phyloP scores from a whole-genome alignment of 2,797 vertebrate genomes.

The Peromyscus attwateri region DNA sequence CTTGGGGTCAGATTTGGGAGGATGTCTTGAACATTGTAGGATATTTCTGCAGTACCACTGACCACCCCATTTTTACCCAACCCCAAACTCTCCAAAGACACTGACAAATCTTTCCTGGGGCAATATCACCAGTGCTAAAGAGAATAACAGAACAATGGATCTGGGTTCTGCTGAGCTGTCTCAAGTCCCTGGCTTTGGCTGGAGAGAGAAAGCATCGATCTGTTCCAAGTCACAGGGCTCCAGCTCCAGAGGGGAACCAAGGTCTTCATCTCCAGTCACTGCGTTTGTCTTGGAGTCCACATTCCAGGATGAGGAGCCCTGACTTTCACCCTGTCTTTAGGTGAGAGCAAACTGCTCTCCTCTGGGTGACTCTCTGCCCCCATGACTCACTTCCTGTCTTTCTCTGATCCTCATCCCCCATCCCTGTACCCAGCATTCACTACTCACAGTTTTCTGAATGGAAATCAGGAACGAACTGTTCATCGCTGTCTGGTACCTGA shows the following conservation, averaged over 20 bases:
- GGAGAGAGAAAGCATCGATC: neutral
- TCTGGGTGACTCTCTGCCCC: neutral
- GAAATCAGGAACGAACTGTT: conserved; percentile 98
- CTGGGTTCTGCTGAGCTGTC: neutral
- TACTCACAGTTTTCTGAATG: conserved; percentile 98
- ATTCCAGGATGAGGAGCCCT: conserved; percentile 19
- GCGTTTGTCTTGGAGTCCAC: conserved; percentile 24
- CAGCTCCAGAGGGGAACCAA: neutral
- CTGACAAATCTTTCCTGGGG: neutral
- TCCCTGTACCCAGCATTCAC: neutral
- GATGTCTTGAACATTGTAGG: neutral
- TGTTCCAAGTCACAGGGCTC: neutral
- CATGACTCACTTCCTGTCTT: conserved; percentile 59
- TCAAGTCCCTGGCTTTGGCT: neutral
- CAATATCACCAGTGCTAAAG: neutral
- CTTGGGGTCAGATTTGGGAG: neutral
- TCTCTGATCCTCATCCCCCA: neutral
- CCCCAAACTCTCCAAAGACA: neutral
- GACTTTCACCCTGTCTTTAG: neutral
- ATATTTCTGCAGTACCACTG: neutral
- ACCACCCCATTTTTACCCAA: neutral
- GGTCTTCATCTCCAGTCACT: neutral
- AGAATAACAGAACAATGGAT: neutral
- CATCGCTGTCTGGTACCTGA: conserved; percentile 99
- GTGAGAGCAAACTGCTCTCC: conserved; percentile 50